phyloP scores from a whole-genome alignment of 2,888 invertebrate genomes.

The Cylindroiulus punctatus region DNA sequence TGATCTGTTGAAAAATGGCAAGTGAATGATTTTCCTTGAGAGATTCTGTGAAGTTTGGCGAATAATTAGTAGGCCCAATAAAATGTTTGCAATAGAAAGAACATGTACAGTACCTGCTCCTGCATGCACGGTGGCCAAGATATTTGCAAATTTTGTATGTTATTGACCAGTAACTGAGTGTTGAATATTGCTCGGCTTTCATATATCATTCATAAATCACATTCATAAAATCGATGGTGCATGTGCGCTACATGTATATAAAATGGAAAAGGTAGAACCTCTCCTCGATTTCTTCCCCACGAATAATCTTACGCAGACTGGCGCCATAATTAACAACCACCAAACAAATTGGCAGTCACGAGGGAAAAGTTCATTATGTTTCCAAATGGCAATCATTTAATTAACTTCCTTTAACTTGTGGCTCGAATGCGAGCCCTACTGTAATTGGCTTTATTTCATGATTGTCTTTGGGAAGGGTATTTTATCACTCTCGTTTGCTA shows the following conservation, averaged over 20 bases:
- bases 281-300: neutral
- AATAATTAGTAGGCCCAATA: neutral
- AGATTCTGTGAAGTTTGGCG: neutral
- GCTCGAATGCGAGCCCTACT: neutral
- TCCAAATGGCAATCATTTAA: slow-evolving; percentile 19
- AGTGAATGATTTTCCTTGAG: neutral
- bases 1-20: neutral
- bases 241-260: neutral
- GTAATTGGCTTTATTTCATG: slow-evolving; percentile 24
- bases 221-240: neutral
- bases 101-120: too few species aligned
- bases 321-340: slow-evolving; percentile 32
- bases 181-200: neutral
- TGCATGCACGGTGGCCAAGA: too few species aligned
- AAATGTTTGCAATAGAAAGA: too few species aligned
- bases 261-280: neutral
- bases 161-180: neutral
- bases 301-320: neutral
- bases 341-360: slow-evolving; percentile 27
- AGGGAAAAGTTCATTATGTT: slow-evolving; percentile 14
- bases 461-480: slow-evolving; percentile 25
- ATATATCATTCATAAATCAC: slow-evolving; percentile 17
- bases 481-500: neutral
- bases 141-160: neutral
- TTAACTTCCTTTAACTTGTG: slow-evolving; percentile 24